Percentiles rank a stretch among this genome's conserved stretches.
Evolutionary conservation across 2,888 invertebrate genomes (phyloP).

Genomic region (Caenorhabditis wallacei): DNA sequence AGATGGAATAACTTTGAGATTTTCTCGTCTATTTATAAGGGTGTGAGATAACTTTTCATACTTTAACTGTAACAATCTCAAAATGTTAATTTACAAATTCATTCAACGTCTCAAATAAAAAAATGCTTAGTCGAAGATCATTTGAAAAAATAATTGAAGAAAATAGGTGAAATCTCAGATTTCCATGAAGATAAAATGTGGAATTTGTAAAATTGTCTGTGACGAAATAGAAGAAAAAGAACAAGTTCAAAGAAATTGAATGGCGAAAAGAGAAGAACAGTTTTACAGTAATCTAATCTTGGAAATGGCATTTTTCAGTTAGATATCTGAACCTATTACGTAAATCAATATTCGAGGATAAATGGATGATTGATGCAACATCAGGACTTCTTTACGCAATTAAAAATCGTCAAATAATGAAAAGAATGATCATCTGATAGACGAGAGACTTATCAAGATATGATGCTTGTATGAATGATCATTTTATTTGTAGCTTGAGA

Average conservation of each 20-base stretch:
- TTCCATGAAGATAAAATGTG: not conserved
- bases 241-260: not conserved
- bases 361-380: not conserved
- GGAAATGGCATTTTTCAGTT: no score
- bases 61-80: not conserved
- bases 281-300: no score
- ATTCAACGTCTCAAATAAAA: conserved; percentile 5
- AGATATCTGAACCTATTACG: no score
- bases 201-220: not conserved
- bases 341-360: no score
- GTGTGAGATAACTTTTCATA: no score
- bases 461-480: conserved; percentile 22
- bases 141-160: not conserved
- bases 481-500: not conserved
- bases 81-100: conserved; percentile 7
- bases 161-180: conserved; percentile 16
- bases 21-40: not conserved
- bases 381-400: not conserved
- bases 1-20: not conserved
- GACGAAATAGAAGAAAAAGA: conserved; percentile 9
- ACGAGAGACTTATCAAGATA: not conserved
- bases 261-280: no score
- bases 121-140: conserved; percentile 16
- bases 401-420: not conserved
- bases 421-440: conserved; percentile 12